A percentile compares a stretch with the other conserved stretches of the same genome.
Evolutionary conservation across 2,888 invertebrate species (phyloP).

Genomic region (Lathronympha strigana): DNA sequence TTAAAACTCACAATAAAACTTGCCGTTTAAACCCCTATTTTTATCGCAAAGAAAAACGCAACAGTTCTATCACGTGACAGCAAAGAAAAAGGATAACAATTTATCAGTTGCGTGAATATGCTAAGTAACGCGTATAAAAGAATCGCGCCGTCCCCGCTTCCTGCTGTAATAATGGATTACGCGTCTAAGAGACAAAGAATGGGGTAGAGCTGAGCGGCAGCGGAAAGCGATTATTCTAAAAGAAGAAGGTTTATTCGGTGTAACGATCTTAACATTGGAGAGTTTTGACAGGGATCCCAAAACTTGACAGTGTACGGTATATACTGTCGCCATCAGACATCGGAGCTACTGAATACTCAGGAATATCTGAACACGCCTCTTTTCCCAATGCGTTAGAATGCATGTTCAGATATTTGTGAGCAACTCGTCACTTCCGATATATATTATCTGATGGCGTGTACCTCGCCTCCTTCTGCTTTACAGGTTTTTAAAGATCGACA

Average conservation of each 20-base stretch:
- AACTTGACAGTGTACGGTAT: no score
- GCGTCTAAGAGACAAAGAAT: slow-evolving; percentile 79
- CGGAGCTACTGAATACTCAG: no score
- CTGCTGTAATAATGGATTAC: slow-evolving; percentile 79
- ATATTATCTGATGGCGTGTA: no score
- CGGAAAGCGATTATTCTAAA: slow-evolving; percentile 42
- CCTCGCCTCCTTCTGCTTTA: no score
- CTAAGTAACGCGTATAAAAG: slow-evolving; percentile 71
- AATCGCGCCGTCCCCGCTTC: slow-evolving; percentile 61
- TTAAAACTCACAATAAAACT: slow-evolving; percentile 14
- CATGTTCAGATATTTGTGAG: no score
- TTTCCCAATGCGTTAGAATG: no score
- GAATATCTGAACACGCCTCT: no score
- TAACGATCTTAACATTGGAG: not conserved
- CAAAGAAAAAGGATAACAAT: slow-evolving; percentile 73
- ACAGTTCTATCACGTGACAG: slow-evolving; percentile 66
- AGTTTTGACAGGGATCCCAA: not conserved
- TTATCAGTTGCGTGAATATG: slow-evolving; percentile 77
- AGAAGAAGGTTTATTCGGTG: not conserved
- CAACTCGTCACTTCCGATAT: no score
- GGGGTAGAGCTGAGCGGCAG: slow-evolving; percentile 48
- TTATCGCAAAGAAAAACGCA: slow-evolving; percentile 71
- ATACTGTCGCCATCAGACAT: no score
- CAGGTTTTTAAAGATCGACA: no score
- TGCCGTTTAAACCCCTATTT: slow-evolving; percentile 45